A percentile compares a stretch with the other conserved stretches of the same genome.
Conservation (phyloP, 1,140 invertebrate species). For the Sesamia nonagrioides region DNA sequence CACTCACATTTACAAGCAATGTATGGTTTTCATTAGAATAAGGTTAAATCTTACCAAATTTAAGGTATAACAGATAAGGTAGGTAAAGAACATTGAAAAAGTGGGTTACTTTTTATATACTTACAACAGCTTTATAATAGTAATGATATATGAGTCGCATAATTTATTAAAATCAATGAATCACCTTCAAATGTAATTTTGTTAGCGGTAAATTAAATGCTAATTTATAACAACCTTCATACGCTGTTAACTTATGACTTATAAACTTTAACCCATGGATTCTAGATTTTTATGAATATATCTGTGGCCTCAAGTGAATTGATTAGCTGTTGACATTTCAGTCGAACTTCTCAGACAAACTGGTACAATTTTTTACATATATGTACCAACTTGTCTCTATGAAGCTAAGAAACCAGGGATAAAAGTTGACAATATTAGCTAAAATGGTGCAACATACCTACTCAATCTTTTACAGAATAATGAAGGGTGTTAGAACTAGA, state of each 20-base stretch:
- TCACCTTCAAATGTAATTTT: slow-evolving; percentile 2
- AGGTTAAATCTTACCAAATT: background rate
- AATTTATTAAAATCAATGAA: slow-evolving; percentile 9
- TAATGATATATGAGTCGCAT: background rate
- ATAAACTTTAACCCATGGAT: slow-evolving; percentile 1
- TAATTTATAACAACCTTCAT: slow-evolving; percentile 45
- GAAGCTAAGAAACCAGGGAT: no score
- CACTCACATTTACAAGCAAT: background rate
- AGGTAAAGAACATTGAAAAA: slow-evolving; percentile 23
- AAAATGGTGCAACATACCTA: background rate
- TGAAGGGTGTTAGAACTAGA: slow-evolving; percentile 16
- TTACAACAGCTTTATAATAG: slow-evolving; percentile 44
- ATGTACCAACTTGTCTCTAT: no score
- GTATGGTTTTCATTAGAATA: background rate
- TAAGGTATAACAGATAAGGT: slow-evolving; percentile 20
- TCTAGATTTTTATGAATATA: background rate
- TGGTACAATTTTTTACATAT: no score
- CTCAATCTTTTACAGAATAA: background rate
- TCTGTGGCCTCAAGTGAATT: background rate
- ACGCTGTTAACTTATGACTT: background rate
- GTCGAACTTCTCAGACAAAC: no score
- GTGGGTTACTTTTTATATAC: slow-evolving; percentile 42
- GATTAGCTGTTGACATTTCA: background rate
- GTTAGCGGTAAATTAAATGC: slow-evolving; percentile 29
- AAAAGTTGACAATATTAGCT: no score